phyloP scores from a whole-genome alignment of 2,888 invertebrate species.

The Dryococelus australis region DNA sequence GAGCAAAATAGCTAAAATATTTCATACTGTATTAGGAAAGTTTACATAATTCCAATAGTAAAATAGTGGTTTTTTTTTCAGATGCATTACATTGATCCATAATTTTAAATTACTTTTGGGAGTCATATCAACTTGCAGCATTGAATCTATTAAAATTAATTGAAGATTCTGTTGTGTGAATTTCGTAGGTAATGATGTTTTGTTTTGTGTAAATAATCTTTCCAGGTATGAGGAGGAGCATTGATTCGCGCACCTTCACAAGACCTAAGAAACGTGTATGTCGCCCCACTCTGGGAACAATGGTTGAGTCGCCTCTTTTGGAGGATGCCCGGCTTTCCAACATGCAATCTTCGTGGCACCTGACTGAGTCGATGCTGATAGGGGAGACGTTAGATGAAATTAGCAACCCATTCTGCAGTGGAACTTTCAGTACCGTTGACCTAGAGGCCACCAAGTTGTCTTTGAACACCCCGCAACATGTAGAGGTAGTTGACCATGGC shows the following conservation, averaged over 20 bases:
- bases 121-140: too few relatives aligned
- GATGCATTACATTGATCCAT: too few relatives aligned
- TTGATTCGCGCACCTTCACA: constrained; percentile 75
- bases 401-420: constrained; percentile 19
- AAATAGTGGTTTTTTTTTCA: too few relatives aligned
- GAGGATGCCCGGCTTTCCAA: constrained; percentile 1
- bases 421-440: neutral
- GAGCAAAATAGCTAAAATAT: too few relatives aligned
- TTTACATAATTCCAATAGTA: too few relatives aligned
- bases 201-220: neutral
- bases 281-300: constrained; percentile 67
- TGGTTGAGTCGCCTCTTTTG: constrained; percentile 36
- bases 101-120: too few relatives aligned
- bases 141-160: too few relatives aligned
- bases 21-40: too few relatives aligned
- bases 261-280: constrained; percentile 68
- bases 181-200: neutral
- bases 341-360: constrained; percentile 29
- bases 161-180: neutral
- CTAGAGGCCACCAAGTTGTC: neutral
- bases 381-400: constrained; percentile 34
- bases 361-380: neutral
- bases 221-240: constrained; percentile 59
- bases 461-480: neutral
- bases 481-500: neutral